These are phyloP conservation scores for Platycheirus albimanus DNA, from an alignment of 2,888 invertebrate genomes.

Conservation along the genomic window DNA sequence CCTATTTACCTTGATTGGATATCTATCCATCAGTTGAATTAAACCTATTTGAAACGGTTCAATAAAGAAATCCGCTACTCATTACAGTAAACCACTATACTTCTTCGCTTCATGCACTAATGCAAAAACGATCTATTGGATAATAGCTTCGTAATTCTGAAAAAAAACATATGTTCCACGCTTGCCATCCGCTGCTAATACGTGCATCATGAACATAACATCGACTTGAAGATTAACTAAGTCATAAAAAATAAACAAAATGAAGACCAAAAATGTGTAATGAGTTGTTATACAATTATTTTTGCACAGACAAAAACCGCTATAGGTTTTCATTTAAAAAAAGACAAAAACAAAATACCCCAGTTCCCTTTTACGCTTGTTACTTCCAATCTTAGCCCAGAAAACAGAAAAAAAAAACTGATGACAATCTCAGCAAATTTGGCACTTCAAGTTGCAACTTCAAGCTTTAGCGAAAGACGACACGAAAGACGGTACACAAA, in stretches of 20 bases:
- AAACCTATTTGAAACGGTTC: constrained; percentile 36
- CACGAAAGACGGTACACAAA: too few species aligned
- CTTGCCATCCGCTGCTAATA: constrained; percentile 10
- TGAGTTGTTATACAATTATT: constrained; percentile 31
- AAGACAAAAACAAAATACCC: background rate
- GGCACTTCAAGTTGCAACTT: constrained; percentile 9
- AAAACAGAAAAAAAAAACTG: too few species aligned
- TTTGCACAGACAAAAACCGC: background rate
- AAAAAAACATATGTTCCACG: constrained; percentile 12
- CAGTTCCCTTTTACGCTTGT: constrained; percentile 2
- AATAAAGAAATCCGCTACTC: constrained; percentile 38
- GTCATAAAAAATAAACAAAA: background rate
- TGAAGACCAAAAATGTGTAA: constrained; percentile 15
- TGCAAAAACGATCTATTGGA: constrained; percentile 34
- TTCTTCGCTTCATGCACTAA: constrained; percentile 51
- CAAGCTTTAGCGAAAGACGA: background rate
- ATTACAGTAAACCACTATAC: constrained; percentile 9
- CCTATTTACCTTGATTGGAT: background rate
- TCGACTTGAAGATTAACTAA: constrained; percentile 4
- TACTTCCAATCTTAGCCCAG: constrained; percentile 20
- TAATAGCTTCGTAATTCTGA: constrained; percentile 25
- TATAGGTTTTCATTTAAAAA: constrained; percentile 9
- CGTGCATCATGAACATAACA: constrained; percentile 12
- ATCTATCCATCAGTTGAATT: constrained; percentile 1
- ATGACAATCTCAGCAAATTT: constrained; percentile 25